Percentiles rank a stretch among this genome's conserved stretches.
Evolutionary conservation across 2,113 vertebrate species (phyloP).

Genomic region (Burhinus oedicnemus): DNA sequence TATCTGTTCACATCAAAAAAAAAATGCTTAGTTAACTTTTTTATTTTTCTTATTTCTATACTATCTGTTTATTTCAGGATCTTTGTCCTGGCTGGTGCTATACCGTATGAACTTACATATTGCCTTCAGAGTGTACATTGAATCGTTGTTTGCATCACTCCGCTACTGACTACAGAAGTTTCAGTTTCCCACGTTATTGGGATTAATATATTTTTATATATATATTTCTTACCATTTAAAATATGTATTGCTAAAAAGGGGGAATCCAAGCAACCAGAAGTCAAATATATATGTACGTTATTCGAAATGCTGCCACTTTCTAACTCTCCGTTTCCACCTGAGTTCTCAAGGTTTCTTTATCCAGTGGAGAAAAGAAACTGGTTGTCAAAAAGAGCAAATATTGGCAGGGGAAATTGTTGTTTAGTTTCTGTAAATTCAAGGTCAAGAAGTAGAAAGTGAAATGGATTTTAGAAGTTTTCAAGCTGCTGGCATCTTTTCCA

Average conservation of each 20-base stretch:
- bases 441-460: not conserved
- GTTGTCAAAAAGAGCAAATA: not conserved
- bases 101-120: not conserved
- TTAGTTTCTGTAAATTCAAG: not conserved
- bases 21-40: not conserved
- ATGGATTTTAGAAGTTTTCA: not conserved
- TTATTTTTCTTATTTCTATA: not conserved
- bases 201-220: not conserved
- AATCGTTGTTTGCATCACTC: not conserved
- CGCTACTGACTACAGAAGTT: not conserved
- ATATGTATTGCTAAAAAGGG: not conserved
- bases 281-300: not conserved
- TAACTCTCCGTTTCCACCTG: not conserved
- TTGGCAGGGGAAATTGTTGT: not conserved
- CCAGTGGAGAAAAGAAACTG: not conserved
- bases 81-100: not conserved
- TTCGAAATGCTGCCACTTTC: not conserved
- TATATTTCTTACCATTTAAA: not conserved
- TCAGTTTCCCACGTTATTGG: not conserved
- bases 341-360: not conserved
- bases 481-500: not conserved
- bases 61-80: not conserved
- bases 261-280: not conserved
- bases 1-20: not conserved
- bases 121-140: not conserved